phyloP scores from a whole-genome alignment of 1,140 invertebrate genomes.

The Drosophila parvula region DNA sequence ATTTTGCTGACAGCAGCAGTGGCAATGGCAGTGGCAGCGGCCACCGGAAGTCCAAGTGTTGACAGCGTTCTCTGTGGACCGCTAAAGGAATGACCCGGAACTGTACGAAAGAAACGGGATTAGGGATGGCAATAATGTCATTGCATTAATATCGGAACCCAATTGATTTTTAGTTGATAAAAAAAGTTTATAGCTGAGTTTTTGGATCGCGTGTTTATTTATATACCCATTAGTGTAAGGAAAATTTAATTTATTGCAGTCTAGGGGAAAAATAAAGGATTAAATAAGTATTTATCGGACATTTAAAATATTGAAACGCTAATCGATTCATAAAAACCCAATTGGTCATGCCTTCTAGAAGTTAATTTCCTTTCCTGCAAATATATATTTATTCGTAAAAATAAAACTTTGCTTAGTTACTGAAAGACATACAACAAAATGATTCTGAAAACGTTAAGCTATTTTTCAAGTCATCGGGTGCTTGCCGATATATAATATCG shows the following conservation, averaged over 20 bases:
- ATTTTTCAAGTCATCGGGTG: background rate
- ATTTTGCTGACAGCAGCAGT: constrained; percentile 75
- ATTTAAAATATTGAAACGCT: background rate
- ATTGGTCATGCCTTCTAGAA: no score
- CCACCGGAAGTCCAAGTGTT: constrained; percentile 76
- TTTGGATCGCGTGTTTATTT: background rate
- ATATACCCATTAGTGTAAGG: no score
- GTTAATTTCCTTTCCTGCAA: no score
- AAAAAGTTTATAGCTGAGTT: background rate
- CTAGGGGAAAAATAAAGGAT: no score
- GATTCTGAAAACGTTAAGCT: no score
- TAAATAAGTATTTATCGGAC: no score
- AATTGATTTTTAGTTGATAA: no score
- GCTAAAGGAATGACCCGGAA: constrained; percentile 40
- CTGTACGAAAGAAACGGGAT: constrained; percentile 5
- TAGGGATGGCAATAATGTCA: constrained; percentile 8
- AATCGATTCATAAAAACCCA: no score
- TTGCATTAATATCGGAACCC: background rate
- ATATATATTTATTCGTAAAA: no score
- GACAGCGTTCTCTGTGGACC: constrained; percentile 71
- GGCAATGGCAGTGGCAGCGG: constrained; percentile 12
- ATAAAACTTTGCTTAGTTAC: no score
- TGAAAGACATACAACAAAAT: no score
- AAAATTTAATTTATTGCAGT: no score
- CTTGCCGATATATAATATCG: background rate